Conservation (phyloP, 2,797 vertebrate species). For the Pseudocheirus occidentalis region DNA sequence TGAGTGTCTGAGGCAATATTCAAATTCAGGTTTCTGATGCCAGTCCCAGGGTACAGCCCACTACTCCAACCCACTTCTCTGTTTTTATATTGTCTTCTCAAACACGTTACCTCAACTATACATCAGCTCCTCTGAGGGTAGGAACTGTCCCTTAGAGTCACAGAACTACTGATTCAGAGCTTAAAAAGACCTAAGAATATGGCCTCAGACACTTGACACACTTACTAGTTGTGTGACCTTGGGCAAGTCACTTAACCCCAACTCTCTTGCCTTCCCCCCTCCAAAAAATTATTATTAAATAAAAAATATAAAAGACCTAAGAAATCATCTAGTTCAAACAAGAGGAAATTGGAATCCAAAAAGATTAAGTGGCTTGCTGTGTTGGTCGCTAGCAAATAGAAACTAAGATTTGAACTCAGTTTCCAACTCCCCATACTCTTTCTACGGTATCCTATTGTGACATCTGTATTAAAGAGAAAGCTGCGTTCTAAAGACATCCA, state of each 20-base stretch:
- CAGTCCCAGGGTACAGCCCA: not conserved
- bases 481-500: not conserved
- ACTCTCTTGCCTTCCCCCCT: too few relatives aligned
- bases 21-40: not conserved
- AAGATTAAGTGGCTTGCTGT: not conserved
- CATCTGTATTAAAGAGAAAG: not conserved
- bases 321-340: not conserved
- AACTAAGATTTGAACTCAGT: not conserved
- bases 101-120: not conserved
- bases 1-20: not conserved
- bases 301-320: not conserved
- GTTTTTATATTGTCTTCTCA: not conserved
- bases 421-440: not conserved
- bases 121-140: not conserved
- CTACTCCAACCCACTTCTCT: not conserved
- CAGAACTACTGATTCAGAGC: not conserved
- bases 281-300: too few relatives aligned
- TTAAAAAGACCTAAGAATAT: not conserved
- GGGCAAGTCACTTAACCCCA: too few relatives aligned
- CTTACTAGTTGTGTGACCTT: too few relatives aligned
- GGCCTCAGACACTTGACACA: too few relatives aligned
- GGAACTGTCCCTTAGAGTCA: not conserved
- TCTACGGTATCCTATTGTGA: not conserved
- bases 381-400: not conserved
- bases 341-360: not conserved